Evolutionary conservation across 2,113 vertebrate genomes (phyloP), one percentile per base, ranked within the genome.

Genomic region (Haplotaxodon microlepis): DNA sequence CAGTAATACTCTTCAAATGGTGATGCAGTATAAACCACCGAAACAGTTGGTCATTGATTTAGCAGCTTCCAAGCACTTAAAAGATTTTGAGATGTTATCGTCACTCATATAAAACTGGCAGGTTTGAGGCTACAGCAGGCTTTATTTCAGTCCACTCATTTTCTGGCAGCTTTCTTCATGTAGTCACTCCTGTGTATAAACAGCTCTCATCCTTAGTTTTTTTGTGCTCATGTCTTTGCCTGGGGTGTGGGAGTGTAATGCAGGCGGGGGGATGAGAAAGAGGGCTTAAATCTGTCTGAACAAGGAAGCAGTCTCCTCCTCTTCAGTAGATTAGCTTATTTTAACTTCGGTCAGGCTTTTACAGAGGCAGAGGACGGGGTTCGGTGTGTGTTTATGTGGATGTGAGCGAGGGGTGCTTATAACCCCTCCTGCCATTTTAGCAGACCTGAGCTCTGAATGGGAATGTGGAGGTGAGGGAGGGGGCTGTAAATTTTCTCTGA

Each of bases 401-500:
- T 56, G 78, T 91, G 87, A 24, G 87, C 31, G 84, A 24, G 63
- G 85, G 88, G 82, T 63, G 40, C 76, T 81, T 78, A 78, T 47
- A 84, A 85, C 80, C 93, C 88, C 84, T 88, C 85, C 92, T 92
- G 86, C 91, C 83, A 88, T 90, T 93, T 92, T 85, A 92, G 69
- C 82, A 90, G 86, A 86, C 84, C 85, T 34, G 54, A 76, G 66
- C 88, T 84, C 86, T 91, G 91, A 94, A 86, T 89, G 90, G 86
- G 80, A 89, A 92, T 84, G 86, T 82, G 83, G 86, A 82, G 85
- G 82, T 82, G 86, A 79, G 84, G 95, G 78, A 79, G 38, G 89
- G 86, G 82, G 96, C 96, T 97, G 97, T 98, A 98, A 97, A 98
- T 99, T 98, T 98, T 98, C 97, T 97, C 98, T 97, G 98, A 98